Evolutionary conservation across 2,797 vertebrate genomes (phyloP).

Genomic region (Sus cebifrons): DNA sequence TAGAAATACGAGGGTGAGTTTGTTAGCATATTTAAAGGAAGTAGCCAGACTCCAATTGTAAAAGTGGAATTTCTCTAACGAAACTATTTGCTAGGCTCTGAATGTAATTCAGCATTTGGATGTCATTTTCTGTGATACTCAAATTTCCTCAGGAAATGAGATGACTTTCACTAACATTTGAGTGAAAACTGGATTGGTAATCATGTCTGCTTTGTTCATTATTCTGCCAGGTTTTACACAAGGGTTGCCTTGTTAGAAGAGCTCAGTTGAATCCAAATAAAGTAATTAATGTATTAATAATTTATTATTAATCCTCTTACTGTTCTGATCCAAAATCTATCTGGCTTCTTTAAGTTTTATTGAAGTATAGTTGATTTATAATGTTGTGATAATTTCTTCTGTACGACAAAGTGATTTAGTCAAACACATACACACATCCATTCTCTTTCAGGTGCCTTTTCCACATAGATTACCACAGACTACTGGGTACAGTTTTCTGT

Average conservation of each 20-base stretch:
- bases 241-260: not conserved
- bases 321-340: not conserved
- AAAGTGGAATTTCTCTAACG: not conserved
- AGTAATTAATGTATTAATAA: not conserved
- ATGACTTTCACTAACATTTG: not conserved
- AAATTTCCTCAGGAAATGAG: constrained; percentile 4
- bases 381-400: no score
- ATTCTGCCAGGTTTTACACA: not conserved
- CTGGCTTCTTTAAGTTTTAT: no score
- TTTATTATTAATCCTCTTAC: not conserved
- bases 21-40: not conserved
- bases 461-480: no score
- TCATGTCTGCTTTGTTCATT: not conserved
- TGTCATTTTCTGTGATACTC: not conserved
- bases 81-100: constrained; percentile 4
- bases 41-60: not conserved
- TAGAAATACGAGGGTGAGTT: not conserved
- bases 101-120: not conserved
- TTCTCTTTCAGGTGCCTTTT: no score
- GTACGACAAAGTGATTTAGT: no score
- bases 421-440: no score
- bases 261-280: not conserved
- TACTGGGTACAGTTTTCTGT: no score
- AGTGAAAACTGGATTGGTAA: not conserved
- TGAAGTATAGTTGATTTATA: no score